Base-by-base conservation (phyloP, 2,888 invertebrate genomes). In the Mythimna vitellina region DNA sequence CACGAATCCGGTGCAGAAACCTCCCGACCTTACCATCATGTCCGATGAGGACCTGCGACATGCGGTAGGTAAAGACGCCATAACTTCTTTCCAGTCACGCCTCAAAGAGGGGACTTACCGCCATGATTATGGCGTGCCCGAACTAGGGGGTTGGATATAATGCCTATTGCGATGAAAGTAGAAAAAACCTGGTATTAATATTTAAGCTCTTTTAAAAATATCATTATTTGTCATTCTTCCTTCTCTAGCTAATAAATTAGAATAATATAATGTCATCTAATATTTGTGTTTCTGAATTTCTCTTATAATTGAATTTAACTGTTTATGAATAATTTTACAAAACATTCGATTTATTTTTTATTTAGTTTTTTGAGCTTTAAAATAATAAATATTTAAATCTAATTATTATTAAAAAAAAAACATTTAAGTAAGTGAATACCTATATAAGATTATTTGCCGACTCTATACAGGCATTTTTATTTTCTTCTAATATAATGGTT, bases 201-300 rank as follows among this genome's bases (percentile, higher is more conserved):
- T 51, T 25, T 57, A 73, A 73, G 17, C 32, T 53, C 56, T 75
- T 32, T 49, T 42, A 38, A 63, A 70, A 63, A 64, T 58, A 63
- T 62, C 6, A 64, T 80, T 62, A 32, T 65, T 65, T 78, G 35
- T 73, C 66, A 38, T 73, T 78, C 61, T 82, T 78, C 53, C 61
- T 73, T 74, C 65, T 82, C 29, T 77, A 77, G 25, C 20, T 25
- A 64, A 66, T 77, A 67, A 72, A 72, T 72, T 80, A 74, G 63
- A 70, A 65, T 62, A 49, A 46, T 17, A 5, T 46, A 46, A 17
- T 53, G 4, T 38, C 38, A 57, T 42, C 7, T 56, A 22, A 66
- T 17, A 14, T 72, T 72, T 82, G 54, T 78, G 65, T 82, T 82
- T 53, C 57, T 12, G n/a, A 46, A n/a, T n/a, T n/a, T n/a, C n/a